Evolutionary conservation across 1,140 invertebrate genomes (phyloP).

Genomic region (Leptinotarsa defecta): DNA sequence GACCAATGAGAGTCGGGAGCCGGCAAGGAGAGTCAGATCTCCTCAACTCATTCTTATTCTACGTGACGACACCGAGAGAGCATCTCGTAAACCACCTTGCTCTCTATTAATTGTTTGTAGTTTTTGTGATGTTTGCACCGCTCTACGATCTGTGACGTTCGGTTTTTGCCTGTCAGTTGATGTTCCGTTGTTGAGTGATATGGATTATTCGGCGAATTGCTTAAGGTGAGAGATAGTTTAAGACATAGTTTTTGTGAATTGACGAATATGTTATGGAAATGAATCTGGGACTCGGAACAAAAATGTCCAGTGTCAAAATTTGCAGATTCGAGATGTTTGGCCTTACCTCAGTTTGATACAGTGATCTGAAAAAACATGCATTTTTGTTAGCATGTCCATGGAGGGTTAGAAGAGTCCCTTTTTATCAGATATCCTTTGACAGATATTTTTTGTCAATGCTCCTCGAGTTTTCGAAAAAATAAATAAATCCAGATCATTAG

Average conservation of each 20-base stretch:
- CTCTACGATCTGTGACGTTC: slow-evolving; percentile 19
- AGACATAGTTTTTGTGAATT: no score
- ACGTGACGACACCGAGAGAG: slow-evolving; percentile 36
- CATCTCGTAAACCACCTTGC: slow-evolving; percentile 18
- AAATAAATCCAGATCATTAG: no score
- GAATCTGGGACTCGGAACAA: no score
- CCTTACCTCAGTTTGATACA: no score
- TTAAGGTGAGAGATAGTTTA: slow-evolving; percentile 13
- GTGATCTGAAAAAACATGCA: no score
- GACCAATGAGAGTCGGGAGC: slow-evolving; percentile 34
- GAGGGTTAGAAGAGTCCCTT: not conserved
- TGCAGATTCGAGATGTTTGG: no score
- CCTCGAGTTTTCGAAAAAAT: no score
- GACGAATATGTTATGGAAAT: no score
- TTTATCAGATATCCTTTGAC: no score
- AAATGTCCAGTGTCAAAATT: no score
- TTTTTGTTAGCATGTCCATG: no score
- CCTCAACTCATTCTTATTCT: slow-evolving; percentile 38
- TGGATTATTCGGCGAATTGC: slow-evolving; percentile 28
- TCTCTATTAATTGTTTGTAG: slow-evolving; percentile 18
- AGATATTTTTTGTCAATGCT: no score
- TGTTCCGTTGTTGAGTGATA: slow-evolving; percentile 8
- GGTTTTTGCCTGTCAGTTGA: slow-evolving; percentile 8
- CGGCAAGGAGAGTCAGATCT: slow-evolving; percentile 37
- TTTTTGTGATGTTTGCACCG: slow-evolving; percentile 20